Conservation (phyloP, 2,113 vertebrate species). For the Syngnathoides biaculeatus region DNA sequence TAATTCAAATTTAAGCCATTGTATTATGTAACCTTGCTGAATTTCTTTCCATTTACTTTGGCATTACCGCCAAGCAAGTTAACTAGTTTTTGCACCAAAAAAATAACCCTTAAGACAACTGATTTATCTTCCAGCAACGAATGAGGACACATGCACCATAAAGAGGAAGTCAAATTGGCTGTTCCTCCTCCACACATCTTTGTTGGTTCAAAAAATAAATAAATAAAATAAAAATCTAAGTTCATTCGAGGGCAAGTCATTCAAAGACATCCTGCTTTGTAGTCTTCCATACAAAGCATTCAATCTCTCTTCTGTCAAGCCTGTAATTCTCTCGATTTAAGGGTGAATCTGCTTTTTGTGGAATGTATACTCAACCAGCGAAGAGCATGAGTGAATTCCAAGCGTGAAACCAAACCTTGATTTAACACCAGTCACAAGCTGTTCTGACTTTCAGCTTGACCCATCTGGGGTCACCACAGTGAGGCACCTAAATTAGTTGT, state of each 20-base stretch:
- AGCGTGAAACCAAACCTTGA: neutral
- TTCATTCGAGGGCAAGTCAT: slow-evolving; percentile 19
- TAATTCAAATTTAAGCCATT: no score
- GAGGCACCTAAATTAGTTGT: neutral
- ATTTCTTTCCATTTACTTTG: neutral
- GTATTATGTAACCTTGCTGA: neutral
- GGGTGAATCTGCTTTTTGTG: neutral
- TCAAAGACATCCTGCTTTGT: slow-evolving; percentile 29
- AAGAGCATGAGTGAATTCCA: neutral
- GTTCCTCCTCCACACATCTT: slow-evolving; percentile 10
- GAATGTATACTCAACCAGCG: slow-evolving; percentile 2
- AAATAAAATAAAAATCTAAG: no score
- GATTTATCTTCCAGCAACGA: neutral
- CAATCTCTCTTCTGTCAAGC: slow-evolving; percentile 4
- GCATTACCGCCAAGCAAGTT: neutral
- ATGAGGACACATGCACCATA: neutral
- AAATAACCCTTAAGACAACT: neutral
- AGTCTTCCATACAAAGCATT: slow-evolving; percentile 14
- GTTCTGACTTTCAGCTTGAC: neutral
- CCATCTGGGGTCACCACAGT: neutral
- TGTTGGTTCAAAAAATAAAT: slow-evolving; percentile 21
- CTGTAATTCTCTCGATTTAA: neutral
- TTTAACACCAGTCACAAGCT: neutral
- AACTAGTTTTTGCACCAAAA: neutral
- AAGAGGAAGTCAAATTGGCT: slow-evolving; percentile 1